Evolutionary conservation across 2,888 invertebrate species (phyloP).

Genomic region (Acronicta aceris): DNA sequence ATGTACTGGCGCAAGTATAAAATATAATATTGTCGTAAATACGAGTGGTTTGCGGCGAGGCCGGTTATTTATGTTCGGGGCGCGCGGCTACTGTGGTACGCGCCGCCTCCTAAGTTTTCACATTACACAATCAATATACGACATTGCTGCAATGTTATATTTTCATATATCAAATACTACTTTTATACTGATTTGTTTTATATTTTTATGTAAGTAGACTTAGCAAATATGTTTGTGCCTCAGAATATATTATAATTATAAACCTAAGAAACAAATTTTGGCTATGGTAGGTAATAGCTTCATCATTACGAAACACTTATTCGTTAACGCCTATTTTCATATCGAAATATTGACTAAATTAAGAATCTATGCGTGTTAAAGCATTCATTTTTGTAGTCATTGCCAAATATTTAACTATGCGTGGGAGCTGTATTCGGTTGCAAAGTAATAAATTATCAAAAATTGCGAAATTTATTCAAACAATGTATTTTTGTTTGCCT

Average conservation of each 20-base stretch:
- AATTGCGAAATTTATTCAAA: constrained; percentile 41
- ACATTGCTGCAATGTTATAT: constrained; percentile 18
- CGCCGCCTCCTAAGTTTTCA: constrained; percentile 70
- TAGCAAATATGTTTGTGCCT: background rate
- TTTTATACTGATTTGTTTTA: background rate
- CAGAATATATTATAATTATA: constrained; percentile 1
- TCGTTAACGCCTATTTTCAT: constrained; percentile 15
- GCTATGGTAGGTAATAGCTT: constrained; percentile 2
- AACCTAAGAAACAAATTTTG: constrained; percentile 4
- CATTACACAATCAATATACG: constrained; percentile 46
- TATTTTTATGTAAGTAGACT: background rate
- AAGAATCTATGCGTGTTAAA: constrained; percentile 24
- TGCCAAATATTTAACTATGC: constrained; percentile 45
- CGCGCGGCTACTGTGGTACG: constrained; percentile 82
- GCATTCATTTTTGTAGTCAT: constrained; percentile 40
- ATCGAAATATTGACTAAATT: constrained; percentile 24
- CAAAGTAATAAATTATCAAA: constrained; percentile 50
- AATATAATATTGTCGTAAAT: constrained; percentile 86
- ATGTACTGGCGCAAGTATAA: constrained; percentile 84
- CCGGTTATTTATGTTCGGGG: constrained; percentile 80
- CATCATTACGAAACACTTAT: constrained; percentile 27
- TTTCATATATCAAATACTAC: constrained; percentile 5
- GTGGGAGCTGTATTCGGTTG: constrained; percentile 49
- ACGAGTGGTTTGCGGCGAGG: constrained; percentile 79
- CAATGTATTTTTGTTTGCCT: constrained; percentile 25